Evolutionary conservation across 2,797 vertebrate genomes (phyloP), one percentile per base, ranked within the genome.

Genomic region (Lophius americanus): DNA sequence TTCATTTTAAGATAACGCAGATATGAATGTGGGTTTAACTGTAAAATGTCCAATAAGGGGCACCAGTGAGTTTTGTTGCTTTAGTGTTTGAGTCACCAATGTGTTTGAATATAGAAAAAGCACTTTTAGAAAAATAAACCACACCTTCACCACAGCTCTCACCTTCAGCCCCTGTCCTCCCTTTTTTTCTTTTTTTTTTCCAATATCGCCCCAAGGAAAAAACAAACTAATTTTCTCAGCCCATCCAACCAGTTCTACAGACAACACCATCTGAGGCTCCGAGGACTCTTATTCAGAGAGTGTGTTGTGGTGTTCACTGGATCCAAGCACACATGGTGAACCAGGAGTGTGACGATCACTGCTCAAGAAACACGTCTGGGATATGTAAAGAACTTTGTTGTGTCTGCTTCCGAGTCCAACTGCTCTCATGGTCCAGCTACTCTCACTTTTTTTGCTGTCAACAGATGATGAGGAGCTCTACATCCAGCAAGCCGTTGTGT

Each of bases 401-500:
- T 1, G 9, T 64, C 41, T 12, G 43, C 3, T 4, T 39, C 32
- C 46, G 55, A 47, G 32, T 36, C 13, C 32, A 49, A 23, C 9
- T 13, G 37, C 53, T 51, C 44, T 44, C 9, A 70, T 82, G 13
- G 35, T 38, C 2, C 11, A 50, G 2, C 41, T 13, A 35, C 43
- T 41, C 14, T 39, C 36, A 47, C 37, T 53, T 47, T 0, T 64
- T 2, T 58, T 35, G 5, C 56, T 50, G 2, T 55, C 60, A 43
- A 60, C 66, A 93, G 93, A 43, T 64, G 57, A 85, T 33, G 82
- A 84, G 53, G 88, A 92, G 3, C 92, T 97, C 2, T 93, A 91
- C 64, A 83, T 97, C 66, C 94, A 96, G 23, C 98, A 97, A 81
- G 98, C 98, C 0, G 82, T 95, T 38, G 94, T 99, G 5, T 96